phyloP scores from a whole-genome alignment of 1,140 invertebrate species.

The Lordiphosa mommai region DNA sequence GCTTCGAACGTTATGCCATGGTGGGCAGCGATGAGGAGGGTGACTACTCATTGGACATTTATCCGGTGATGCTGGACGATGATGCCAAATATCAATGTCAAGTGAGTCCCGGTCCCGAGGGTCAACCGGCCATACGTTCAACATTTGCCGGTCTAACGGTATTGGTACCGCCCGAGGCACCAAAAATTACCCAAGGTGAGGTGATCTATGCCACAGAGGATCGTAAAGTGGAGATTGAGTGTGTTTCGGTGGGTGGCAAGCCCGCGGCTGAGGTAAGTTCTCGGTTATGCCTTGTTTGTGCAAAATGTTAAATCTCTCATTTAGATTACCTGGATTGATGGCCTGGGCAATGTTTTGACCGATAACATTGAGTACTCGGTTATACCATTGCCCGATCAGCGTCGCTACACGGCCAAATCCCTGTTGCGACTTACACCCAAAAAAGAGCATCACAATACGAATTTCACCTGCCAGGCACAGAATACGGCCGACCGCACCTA shows the following conservation, averaged over 20 bases:
- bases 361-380: constrained; percentile 83
- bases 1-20: constrained; percentile 90
- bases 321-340: constrained; percentile 90
- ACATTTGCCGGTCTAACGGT: constrained; percentile 86
- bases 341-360: constrained; percentile 84
- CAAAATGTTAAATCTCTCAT: not conserved
- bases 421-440: constrained; percentile 87
- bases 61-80: constrained; percentile 87
- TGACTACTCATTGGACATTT: constrained; percentile 87
- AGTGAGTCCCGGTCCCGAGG: constrained; percentile 85
- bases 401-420: constrained; percentile 86
- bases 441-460: constrained; percentile 89
- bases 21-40: constrained; percentile 90
- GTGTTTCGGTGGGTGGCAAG: constrained; percentile 88
- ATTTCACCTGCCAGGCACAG: constrained; percentile 89
- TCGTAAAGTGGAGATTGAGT: constrained; percentile 87
- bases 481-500: constrained; percentile 86
- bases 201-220: constrained; percentile 87
- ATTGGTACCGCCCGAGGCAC: constrained; percentile 87
- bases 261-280: constrained; percentile 87
- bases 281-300: not conserved
- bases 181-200: constrained; percentile 86
- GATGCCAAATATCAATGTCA: constrained; percentile 90
- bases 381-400: constrained; percentile 84
- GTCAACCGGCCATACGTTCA: constrained; percentile 84